These are phyloP conservation scores for Cygnus buccinator DNA, from an alignment of 2,113 vertebrate genomes.

Conservation along the genomic window DNA sequence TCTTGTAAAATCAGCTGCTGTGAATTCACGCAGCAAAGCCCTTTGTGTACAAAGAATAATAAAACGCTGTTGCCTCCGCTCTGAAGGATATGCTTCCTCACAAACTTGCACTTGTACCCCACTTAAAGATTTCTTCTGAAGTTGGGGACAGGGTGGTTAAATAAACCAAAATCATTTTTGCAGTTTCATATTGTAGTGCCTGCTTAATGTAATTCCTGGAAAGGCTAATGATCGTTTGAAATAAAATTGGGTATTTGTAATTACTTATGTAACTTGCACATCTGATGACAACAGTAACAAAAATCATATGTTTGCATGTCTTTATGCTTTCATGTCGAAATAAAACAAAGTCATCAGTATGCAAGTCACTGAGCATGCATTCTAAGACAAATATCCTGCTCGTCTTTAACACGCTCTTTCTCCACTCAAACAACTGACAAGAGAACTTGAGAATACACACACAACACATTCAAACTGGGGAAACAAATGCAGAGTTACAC, in stretches of 20 bases:
- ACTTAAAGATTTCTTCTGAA: neutral
- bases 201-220: neutral
- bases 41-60: neutral
- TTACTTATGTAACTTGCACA: neutral
- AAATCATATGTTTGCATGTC: neutral
- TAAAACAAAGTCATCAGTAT: neutral
- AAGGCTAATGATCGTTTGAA: neutral
- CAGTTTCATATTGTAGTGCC: neutral
- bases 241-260: neutral
- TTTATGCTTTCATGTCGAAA: neutral
- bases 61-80: neutral
- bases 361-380: neutral
- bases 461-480: neutral
- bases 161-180: neutral
- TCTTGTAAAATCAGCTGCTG: neutral
- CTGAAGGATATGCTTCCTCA: conserved; percentile 18
- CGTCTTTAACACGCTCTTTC: neutral
- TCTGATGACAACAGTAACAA: neutral
- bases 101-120: neutral
- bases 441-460: neutral
- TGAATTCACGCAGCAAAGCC: conserved; percentile 18
- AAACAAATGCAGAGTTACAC: neutral
- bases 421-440: neutral
- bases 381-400: neutral
- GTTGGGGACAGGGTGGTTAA: neutral